Evolutionary conservation across 2,113 vertebrate genomes (phyloP).

Genomic region (Grus americana): DNA sequence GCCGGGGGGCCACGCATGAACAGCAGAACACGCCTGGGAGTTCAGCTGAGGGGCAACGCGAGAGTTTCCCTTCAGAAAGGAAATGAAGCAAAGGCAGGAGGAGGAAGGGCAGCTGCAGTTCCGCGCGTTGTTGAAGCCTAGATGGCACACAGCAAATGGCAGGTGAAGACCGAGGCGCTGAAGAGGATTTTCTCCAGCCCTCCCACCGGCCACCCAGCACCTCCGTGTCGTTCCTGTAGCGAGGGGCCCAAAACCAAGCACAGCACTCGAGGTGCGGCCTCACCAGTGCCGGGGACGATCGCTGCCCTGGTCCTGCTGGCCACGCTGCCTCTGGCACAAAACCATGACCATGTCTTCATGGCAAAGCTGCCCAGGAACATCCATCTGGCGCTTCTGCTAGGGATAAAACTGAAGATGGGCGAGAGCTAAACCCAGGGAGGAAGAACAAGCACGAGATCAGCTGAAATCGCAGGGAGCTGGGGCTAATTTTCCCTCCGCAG

Average conservation of each 20-base stretch:
- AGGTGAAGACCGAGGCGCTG: not conserved
- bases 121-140: not conserved
- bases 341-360: not conserved
- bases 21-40: fast-evolving
- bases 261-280: too few relatives aligned
- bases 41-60: not conserved
- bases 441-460: not conserved
- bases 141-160: not conserved
- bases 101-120: not conserved
- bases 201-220: not conserved
- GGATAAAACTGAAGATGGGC: not conserved
- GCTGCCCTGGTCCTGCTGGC: too few relatives aligned
- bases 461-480: fast-evolving
- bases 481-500: not conserved
- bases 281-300: too few relatives aligned
- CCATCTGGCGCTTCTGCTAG: not conserved
- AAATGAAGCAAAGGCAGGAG: not conserved
- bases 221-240: too few relatives aligned
- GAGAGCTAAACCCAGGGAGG: not conserved
- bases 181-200: not conserved
- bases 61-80: not conserved
- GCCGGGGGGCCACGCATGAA: fast-evolving
- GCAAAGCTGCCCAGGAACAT: not conserved
- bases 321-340: too few relatives aligned
- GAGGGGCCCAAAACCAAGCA: too few relatives aligned